phyloP scores from a whole-genome alignment of 2,113 vertebrate species.

The Toxotes chatareus region DNA sequence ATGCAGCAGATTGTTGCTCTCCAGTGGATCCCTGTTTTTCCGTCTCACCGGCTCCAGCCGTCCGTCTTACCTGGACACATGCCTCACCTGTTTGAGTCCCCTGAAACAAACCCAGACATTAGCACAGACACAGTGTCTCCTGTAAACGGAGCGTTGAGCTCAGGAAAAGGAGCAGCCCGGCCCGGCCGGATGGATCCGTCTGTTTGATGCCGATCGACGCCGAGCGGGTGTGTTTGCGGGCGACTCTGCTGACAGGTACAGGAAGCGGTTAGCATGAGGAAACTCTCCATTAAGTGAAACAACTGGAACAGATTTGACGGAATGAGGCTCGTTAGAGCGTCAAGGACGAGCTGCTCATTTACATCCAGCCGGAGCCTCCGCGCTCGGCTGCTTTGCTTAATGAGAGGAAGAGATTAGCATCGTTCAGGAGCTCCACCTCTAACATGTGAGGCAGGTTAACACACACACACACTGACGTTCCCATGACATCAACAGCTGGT shows the following conservation, averaged over 20 bases:
- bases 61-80: too few species aligned
- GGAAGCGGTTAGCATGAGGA: constrained; percentile 77
- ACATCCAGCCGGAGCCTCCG: constrained; percentile 93
- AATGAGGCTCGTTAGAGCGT: constrained; percentile 97
- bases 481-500: neutral
- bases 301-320: constrained; percentile 95
- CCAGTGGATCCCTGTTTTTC: too few species aligned
- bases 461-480: constrained; percentile 40
- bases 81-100: too few species aligned
- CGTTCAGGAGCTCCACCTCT: constrained; percentile 94
- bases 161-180: too few species aligned
- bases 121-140: too few species aligned
- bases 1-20: too few species aligned
- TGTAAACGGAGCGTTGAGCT: too few species aligned
- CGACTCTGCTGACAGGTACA: constrained; percentile 49
- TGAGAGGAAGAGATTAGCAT: constrained; percentile 98
- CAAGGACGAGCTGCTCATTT: constrained; percentile 93
- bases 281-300: constrained; percentile 91
- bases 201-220: too few species aligned
- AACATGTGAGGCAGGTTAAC: constrained; percentile 93
- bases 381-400: constrained; percentile 96
- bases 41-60: too few species aligned
- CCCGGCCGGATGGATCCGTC: too few species aligned
- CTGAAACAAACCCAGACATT: too few species aligned
- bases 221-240: too few species aligned